Conservation (phyloP, 2,888 invertebrate genomes). For the Hydropsyche betteni region DNA sequence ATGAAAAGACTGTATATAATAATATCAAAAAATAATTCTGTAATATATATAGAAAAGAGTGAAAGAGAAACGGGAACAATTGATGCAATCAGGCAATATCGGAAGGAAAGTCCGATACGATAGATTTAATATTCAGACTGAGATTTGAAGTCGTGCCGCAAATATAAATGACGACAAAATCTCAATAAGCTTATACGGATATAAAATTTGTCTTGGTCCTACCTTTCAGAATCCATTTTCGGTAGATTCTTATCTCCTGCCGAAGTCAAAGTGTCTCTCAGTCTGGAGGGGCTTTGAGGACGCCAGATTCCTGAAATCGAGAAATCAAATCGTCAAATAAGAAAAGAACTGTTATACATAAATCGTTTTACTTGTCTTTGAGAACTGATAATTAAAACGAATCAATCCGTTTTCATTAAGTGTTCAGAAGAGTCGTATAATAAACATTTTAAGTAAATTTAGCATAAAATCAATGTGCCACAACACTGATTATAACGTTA, state of each 20-base stretch:
- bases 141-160: slow-evolving; percentile 8
- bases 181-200: not conserved
- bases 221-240: slow-evolving; percentile 40
- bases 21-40: not conserved
- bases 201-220: not conserved
- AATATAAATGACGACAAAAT: slow-evolving; percentile 5
- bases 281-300: not conserved
- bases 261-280: slow-evolving; percentile 9
- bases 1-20: not conserved
- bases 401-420: no score
- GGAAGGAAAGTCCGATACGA: not conserved
- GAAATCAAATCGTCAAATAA: slow-evolving; percentile 2
- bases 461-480: no score
- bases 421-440: no score
- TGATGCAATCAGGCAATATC: not conserved
- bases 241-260: not conserved
- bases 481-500: no score
- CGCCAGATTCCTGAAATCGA: slow-evolving; percentile 9
- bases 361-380: no score
- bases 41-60: not conserved
- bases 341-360: not conserved
- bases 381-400: no score
- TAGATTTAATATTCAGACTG: slow-evolving; percentile 28
- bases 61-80: slow-evolving; percentile 2
- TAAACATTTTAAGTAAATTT: no score